Evolutionary conservation across 2,888 invertebrate genomes (phyloP), one percentile per base, ranked within the genome.

Genomic region (Epiblema foenella): DNA sequence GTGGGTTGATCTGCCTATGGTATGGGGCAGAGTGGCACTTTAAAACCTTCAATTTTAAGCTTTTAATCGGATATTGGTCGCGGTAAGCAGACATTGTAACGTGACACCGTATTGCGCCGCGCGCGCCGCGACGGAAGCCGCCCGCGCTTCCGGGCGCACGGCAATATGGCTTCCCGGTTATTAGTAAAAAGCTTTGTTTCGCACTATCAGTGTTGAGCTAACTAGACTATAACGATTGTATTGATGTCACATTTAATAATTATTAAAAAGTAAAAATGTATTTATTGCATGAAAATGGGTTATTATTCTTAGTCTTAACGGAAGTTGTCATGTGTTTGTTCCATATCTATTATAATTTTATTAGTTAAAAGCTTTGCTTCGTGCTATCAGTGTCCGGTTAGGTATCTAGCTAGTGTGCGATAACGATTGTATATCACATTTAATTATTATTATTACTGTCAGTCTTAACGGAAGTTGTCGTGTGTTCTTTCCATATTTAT

Each of bases 61-160:
- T 33, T 52, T 56, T 33, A 33, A 15, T 68, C 42, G 69, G 69
- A 75, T 77, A 77, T 79, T 71, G 68, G 75, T 80, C 74, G 76
- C 74, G 76, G 84, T 82, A 84, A 86, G 68, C 65, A 39, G 62
- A 67, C 59, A 51, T 77, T 72, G 89, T 69, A 87, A 90, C 75
- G 51, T 51, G 86, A 91, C 78, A 85, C 76, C 73, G 83, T 83
- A 81, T 90, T 83, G 80, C 74, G 78, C 89, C 76, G 90, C 89
- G 89, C 90, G 85, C 86, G 90, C 89, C 83, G 66, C 82, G 85
- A 79, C 88, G 91, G 91, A 91, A 89, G 85, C 84, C 85, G 82
- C 88, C 88, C 82, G 85, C 85, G 71, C 76, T 77, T 78, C 81
- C 85, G 84, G 83, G 81, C 51, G 76, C 80, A 68, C 68, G 70